Percentiles rank a stretch among this genome's conserved stretches.
Conservation (phyloP, 2,888 invertebrate genomes). For the Drosophila aldrichi region DNA sequence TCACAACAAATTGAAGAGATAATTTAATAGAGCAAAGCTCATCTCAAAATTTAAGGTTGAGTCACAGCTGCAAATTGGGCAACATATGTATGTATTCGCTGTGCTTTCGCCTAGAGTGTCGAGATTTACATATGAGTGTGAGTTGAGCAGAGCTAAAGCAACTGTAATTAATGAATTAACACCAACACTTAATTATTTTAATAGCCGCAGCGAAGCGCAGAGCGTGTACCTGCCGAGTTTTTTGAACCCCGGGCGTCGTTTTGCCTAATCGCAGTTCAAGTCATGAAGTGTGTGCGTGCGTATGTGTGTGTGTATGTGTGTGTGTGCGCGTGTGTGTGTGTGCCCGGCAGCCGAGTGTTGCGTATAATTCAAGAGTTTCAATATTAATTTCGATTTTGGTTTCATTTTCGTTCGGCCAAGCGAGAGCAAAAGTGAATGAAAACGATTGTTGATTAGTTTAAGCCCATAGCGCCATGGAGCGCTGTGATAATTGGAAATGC, state of each 20-base stretch:
- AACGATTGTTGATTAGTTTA: slow-evolving; percentile 45
- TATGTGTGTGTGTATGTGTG: slow-evolving; percentile 1
- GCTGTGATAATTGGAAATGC: slow-evolving; percentile 72
- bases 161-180: slow-evolving; percentile 79
- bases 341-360: slow-evolving; percentile 31
- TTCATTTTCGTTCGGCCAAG: slow-evolving; percentile 42
- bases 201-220: slow-evolving; percentile 44
- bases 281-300: neutral
- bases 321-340: slow-evolving; percentile 1
- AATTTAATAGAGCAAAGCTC: slow-evolving; percentile 31
- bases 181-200: slow-evolving; percentile 77
- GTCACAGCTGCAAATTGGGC: slow-evolving; percentile 23
- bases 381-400: slow-evolving; percentile 24
- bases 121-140: slow-evolving; percentile 18
- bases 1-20: slow-evolving; percentile 19
- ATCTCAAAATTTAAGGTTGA: slow-evolving; percentile 12
- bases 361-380: slow-evolving; percentile 15
- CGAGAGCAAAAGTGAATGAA: slow-evolving; percentile 51
- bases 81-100: slow-evolving; percentile 9
- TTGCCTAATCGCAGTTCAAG: slow-evolving; percentile 25
- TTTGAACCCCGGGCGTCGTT: slow-evolving; percentile 59
- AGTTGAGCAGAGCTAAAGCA: neutral
- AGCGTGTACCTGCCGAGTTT: slow-evolving; percentile 48
- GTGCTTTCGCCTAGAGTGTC: slow-evolving; percentile 11
- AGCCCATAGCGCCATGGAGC: slow-evolving; percentile 27